These are phyloP conservation scores for Conger conger DNA, from an alignment of 2,113 vertebrate species.

Conservation along the genomic window DNA sequence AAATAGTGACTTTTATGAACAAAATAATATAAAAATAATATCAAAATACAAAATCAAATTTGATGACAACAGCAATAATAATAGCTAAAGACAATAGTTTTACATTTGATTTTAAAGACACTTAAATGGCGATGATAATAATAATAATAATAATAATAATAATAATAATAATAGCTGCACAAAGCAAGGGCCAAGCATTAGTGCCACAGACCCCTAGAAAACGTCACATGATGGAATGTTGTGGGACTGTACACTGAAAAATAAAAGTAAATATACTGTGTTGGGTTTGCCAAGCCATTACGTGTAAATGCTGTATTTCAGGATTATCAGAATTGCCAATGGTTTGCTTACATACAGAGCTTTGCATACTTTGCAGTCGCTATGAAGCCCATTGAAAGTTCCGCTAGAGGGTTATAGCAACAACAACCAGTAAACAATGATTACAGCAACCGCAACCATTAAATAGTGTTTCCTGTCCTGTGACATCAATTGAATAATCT, in stretches of 20 bases:
- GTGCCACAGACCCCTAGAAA: not conserved
- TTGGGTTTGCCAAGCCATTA: not conserved
- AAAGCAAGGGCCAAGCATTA: not conserved
- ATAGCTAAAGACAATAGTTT: conserved; percentile 19
- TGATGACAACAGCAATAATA: conserved; percentile 9
- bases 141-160: conserved; percentile 6
- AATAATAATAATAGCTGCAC: conserved; percentile 1
- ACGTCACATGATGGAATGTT: not conserved
- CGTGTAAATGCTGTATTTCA: not conserved
- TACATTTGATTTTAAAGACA: conserved; percentile 18
- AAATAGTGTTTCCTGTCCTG: not conserved
- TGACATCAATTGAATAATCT: not conserved
- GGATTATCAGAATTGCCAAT: not conserved
- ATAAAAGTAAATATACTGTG: not conserved
- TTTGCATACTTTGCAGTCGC: not conserved
- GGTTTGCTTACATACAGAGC: not conserved
- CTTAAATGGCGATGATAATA: conserved; percentile 23
- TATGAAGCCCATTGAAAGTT: no score
- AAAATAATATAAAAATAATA: conserved; percentile 34
- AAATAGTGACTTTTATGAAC: conserved; percentile 16
- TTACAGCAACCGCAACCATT: no score
- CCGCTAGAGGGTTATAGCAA: no score
- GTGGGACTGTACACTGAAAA: not conserved
- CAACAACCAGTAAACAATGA: no score
- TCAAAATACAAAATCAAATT: conserved; percentile 18